Conservation (phyloP, 2,797 vertebrate genomes). For the Scyliorhinus canicula region DNA sequence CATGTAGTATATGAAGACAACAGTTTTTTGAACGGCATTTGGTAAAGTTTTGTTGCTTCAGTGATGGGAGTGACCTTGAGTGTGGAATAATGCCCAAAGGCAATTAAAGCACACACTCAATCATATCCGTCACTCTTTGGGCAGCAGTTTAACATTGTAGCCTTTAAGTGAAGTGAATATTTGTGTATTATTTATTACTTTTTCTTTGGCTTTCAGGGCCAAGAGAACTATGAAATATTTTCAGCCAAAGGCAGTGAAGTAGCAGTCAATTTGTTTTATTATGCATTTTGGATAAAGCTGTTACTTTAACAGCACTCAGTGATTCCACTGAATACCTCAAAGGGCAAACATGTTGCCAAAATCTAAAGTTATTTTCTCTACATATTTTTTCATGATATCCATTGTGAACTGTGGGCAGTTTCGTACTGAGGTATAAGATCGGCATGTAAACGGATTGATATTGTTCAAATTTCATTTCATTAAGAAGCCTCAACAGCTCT, state of each 20-base stretch:
- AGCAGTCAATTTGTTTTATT: constrained; percentile 32
- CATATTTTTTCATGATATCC: background rate
- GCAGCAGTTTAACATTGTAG: background rate
- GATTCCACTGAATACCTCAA: constrained; percentile 16
- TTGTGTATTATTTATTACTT: constrained; percentile 29
- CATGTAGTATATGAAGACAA: background rate
- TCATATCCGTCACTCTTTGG: background rate
- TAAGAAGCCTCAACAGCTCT: background rate
- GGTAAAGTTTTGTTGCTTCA: background rate
- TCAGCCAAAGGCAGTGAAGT: constrained; percentile 20
- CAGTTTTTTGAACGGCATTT: background rate
- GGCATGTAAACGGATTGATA: background rate
- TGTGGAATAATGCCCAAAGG: constrained; percentile 13
- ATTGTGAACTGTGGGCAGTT: constrained; percentile 17
- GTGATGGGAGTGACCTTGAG: background rate
- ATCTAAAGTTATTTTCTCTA: background rate
- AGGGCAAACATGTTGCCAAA: constrained; percentile 10
- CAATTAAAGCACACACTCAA: constrained; percentile 1
- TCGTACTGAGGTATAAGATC: background rate
- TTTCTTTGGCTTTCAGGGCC: constrained; percentile 9
- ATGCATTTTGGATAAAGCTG: background rate
- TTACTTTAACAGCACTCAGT: constrained; percentile 29
- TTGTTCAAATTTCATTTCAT: background rate
- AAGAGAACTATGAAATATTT: constrained; percentile 31
- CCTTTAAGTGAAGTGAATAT: constrained; percentile 10